These are phyloP conservation scores for Sisyra terminalis DNA, from an alignment of 2,888 invertebrate genomes.

Conservation along the genomic window DNA sequence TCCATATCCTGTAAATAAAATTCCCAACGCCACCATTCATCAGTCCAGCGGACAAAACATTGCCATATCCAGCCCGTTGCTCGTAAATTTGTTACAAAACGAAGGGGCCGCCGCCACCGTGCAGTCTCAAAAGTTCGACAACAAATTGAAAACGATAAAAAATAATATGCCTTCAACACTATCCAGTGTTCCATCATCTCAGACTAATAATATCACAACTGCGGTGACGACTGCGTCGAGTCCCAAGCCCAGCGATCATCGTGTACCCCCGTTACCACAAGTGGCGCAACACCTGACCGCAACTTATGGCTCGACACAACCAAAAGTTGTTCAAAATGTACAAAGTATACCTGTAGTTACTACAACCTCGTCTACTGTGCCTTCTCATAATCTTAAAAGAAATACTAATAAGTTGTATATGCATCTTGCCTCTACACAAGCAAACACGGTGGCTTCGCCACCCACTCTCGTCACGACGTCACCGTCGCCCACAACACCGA, in stretches of 20 bases:
- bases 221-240: background rate
- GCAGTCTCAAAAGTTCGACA: conserved; percentile 21
- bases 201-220: conserved; percentile 12
- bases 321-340: conserved; percentile 3
- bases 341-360: background rate
- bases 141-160: conserved; percentile 13
- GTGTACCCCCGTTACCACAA: conserved; percentile 2
- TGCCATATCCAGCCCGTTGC: conserved; percentile 71
- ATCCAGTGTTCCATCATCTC: conserved; percentile 11
- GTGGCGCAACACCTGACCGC: background rate
- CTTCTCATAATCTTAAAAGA: conserved; percentile 1
- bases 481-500: background rate
- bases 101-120: conserved; percentile 32
- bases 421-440: too few species aligned
- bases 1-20: conserved; percentile 22
- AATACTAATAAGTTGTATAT: too few species aligned
- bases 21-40: conserved; percentile 18
- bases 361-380: conserved; percentile 2
- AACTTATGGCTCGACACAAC: background rate
- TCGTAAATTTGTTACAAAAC: conserved; percentile 84
- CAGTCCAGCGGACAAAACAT: conserved; percentile 31
- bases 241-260: conserved; percentile 9
- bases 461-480: background rate
- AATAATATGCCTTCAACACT: conserved; percentile 15
- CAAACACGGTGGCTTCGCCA: too few species aligned